Evolutionary conservation across 1,140 invertebrate species (phyloP).

Genomic region (Magallana gigas): DNA sequence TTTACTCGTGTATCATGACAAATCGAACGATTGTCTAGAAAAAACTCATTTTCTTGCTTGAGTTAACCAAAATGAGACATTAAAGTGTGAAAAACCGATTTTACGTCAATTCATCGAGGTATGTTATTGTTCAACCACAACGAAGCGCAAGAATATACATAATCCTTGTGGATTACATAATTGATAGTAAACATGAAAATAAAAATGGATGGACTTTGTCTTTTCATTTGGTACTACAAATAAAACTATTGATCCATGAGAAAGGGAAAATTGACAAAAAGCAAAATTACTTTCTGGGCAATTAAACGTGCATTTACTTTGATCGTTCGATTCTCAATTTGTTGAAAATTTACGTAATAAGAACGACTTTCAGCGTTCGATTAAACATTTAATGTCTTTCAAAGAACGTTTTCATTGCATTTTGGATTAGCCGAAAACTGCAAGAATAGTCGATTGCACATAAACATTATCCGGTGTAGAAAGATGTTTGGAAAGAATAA

Average conservation of each 20-base stretch:
- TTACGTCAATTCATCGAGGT: neutral
- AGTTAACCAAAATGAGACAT: neutral
- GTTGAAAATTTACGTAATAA: slow-evolving; percentile 25
- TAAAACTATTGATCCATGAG: neutral
- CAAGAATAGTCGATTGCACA: slow-evolving; percentile 21
- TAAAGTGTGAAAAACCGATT: slow-evolving; percentile 8
- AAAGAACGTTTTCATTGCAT: slow-evolving; percentile 13
- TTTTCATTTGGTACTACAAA: slow-evolving; percentile 5
- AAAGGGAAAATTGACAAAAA: slow-evolving; percentile 27
- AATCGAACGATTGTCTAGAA: too few relatives aligned
- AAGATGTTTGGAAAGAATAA: too few relatives aligned
- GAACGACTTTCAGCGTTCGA: slow-evolving; percentile 7
- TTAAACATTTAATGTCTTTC: slow-evolving; percentile 32
- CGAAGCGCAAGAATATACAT: neutral
- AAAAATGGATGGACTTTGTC: neutral
- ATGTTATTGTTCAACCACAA: neutral
- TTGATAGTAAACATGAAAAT: slow-evolving; percentile 1
- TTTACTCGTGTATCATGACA: too few relatives aligned
- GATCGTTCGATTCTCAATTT: slow-evolving; percentile 24
- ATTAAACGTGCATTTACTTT: slow-evolving; percentile 15
- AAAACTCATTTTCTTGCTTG: too few relatives aligned
- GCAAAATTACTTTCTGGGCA: slow-evolving; percentile 31
- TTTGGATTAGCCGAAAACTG: slow-evolving; percentile 15
- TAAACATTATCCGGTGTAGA: neutral
- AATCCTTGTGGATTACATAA: slow-evolving; percentile 23